These are phyloP conservation scores for Anoura caudifer DNA, from an alignment of 2,113 vertebrate species.

Conservation along the genomic window DNA sequence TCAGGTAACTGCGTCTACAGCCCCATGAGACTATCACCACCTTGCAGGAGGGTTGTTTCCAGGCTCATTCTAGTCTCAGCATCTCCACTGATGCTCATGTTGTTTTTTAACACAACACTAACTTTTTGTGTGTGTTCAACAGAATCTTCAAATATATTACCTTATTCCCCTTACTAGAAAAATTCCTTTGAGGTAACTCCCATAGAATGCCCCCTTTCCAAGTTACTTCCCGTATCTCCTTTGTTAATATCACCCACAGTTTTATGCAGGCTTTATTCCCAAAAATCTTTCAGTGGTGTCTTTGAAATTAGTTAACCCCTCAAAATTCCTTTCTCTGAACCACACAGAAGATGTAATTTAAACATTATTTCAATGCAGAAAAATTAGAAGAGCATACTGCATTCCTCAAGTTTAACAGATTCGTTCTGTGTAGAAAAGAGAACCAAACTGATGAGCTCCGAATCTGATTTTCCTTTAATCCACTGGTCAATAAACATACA, in stretches of 20 bases:
- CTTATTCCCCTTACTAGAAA: not conserved
- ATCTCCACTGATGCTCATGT: not conserved
- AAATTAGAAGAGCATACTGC: not conserved
- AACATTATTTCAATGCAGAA: not conserved
- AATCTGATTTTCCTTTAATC: not conserved
- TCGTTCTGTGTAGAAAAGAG: not conserved
- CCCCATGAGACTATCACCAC: not conserved
- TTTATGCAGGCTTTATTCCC: slow-evolving; percentile 22
- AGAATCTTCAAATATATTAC: not conserved
- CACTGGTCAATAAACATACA: not conserved
- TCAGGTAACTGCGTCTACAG: not conserved
- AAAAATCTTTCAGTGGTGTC: not conserved
- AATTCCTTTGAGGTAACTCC: not conserved
- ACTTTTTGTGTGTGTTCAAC: not conserved
- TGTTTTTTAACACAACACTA: not conserved
- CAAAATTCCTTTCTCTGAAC: slow-evolving; percentile 9
- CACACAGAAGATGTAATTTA: not conserved
- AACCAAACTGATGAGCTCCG: not conserved
- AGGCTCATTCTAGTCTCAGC: not conserved
- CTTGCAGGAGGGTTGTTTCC: not conserved
- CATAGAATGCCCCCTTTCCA: not conserved
- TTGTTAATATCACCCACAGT: not conserved
- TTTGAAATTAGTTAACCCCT: not conserved
- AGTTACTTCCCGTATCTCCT: not conserved
- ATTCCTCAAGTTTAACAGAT: not conserved